Percentiles rank a stretch among this genome's conserved stretches.
These are phyloP conservation scores for Anoncus sp. DNA, from an alignment of 2,888 invertebrate genomes.

Conservation along the genomic window DNA sequence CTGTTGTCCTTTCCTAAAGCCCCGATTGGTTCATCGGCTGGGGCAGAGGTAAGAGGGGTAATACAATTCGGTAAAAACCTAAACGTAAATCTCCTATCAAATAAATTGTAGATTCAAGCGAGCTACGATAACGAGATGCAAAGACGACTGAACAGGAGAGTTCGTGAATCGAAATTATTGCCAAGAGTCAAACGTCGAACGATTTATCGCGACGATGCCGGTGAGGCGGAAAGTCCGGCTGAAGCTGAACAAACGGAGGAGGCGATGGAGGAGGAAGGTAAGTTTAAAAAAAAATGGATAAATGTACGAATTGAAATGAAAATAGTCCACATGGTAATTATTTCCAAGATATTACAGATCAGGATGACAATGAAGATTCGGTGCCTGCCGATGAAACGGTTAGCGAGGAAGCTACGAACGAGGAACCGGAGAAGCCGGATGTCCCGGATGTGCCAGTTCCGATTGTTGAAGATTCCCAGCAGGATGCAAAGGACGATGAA, in stretches of 20 bases:
- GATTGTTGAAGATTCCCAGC: neutral
- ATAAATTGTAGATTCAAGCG: conserved; percentile 37
- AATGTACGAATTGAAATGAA: neutral
- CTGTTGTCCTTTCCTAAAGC: neutral
- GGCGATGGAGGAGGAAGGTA: no score
- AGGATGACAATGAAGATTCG: neutral
- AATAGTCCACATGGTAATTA: no score
- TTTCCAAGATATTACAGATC: neutral
- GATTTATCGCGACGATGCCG: conserved; percentile 33
- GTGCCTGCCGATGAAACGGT: neutral
- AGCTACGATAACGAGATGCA: conserved; percentile 8
- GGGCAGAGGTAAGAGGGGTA: no score
- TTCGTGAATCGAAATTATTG: conserved; percentile 3
- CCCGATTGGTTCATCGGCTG: no score
- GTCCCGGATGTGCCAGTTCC: no score
- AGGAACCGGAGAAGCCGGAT: no score
- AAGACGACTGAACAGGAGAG: neutral
- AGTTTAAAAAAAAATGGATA: no score
- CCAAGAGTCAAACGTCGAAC: conserved; percentile 37
- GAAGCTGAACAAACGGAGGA: neutral
- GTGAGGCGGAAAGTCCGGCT: neutral
- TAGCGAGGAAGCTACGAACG: neutral
- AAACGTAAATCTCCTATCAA: no score
- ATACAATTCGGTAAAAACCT: no score
- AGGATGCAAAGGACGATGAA: neutral